Conservation (phyloP, 2,888 invertebrate genomes). For the Ectropis crepuscularia region DNA sequence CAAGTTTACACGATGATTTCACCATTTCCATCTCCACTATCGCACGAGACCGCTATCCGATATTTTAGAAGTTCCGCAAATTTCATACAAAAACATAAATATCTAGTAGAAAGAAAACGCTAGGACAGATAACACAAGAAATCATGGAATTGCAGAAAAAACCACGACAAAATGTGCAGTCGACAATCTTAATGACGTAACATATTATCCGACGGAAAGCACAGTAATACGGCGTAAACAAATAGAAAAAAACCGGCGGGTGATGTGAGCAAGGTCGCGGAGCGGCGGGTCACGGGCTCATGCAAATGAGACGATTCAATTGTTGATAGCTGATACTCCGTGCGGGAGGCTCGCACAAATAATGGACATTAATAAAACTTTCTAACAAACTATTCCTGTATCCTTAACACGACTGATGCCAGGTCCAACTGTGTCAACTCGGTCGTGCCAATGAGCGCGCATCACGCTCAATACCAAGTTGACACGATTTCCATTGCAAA, state of each 20-base stretch:
- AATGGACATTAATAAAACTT: neutral
- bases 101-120: no score
- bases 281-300: constrained; percentile 75
- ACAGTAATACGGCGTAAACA: constrained; percentile 41
- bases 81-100: no score
- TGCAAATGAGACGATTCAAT: constrained; percentile 72
- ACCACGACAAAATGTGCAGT: constrained; percentile 2
- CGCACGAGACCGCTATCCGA: no score
- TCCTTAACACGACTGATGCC: no score
- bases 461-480: no score
- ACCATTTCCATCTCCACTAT: no score
- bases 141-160: neutral
- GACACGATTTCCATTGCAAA: no score
- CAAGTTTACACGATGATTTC: no score
- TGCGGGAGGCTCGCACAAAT: constrained; percentile 3
- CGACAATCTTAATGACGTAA: constrained; percentile 41
- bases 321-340: constrained; percentile 55
- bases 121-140: neutral
- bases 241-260: constrained; percentile 49
- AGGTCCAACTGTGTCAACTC: no score
- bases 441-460: no score
- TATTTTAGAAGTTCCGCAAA: no score
- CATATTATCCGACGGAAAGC: constrained; percentile 9
- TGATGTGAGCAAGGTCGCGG: constrained; percentile 61
- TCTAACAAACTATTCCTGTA: neutral